Percentiles rank a stretch among this genome's conserved stretches.
phyloP scores from a whole-genome alignment of 2,797 vertebrate genomes.

The Bryconaethiops microstoma region DNA sequence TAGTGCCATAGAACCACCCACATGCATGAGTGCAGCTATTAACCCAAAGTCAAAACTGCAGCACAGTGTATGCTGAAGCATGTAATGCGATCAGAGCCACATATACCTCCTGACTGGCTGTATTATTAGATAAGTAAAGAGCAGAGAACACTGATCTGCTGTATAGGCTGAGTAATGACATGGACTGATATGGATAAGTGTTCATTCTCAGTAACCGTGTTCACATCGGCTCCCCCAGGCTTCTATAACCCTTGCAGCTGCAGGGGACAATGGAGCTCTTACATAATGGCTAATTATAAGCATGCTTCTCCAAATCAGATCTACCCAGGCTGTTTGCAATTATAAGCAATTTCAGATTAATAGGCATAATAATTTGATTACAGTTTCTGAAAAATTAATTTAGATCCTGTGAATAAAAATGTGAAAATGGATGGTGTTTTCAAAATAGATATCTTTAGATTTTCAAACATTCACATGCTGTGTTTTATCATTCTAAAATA shows the following conservation, averaged over 20 bases:
- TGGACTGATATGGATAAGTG: constrained; percentile 14
- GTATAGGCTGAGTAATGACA: background rate
- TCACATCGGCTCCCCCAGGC: constrained; percentile 7
- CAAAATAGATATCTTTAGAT: background rate
- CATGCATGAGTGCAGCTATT: constrained; percentile 7
- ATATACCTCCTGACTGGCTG: background rate
- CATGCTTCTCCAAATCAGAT: constrained; percentile 43
- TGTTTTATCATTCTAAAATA: background rate
- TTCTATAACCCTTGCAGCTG: constrained; percentile 20
- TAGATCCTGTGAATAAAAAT: background rate
- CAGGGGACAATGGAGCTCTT: constrained; percentile 19
- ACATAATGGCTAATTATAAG: constrained; percentile 39
- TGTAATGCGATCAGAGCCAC: constrained; percentile 9
- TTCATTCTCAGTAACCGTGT: background rate
- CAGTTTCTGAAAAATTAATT: constrained; percentile 19
- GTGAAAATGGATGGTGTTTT: background rate
- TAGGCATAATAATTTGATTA: constrained; percentile 49
- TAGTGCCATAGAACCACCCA: background rate
- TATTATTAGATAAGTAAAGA: background rate
- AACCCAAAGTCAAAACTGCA: constrained; percentile 12
- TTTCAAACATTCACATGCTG: background rate
- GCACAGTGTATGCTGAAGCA: constrained; percentile 13
- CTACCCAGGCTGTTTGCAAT: constrained; percentile 40
- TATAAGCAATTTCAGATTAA: constrained; percentile 47
- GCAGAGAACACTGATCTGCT: background rate